Evolutionary conservation across 1,140 invertebrate species (phyloP), one percentile per base, ranked within the genome.

Genomic region (Drosophila equinoxialis): DNA sequence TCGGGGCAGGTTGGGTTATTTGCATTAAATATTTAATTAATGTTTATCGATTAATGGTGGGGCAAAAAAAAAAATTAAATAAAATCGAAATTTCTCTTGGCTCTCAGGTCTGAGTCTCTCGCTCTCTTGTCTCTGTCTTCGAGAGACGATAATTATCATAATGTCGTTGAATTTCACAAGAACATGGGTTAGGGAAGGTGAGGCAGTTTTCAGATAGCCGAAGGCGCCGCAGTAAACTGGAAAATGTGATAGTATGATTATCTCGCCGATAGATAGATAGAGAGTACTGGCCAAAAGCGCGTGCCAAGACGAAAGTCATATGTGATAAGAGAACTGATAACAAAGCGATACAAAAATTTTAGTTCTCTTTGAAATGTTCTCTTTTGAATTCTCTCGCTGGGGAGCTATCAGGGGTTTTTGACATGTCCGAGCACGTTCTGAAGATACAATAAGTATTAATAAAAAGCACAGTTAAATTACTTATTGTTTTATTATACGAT

Each of bases 141-240:
- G 13, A 26, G 45, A 58, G 69, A 65, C 55, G 60, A 41, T 68
- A 80, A 71, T 87, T 87, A 83, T 51, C 83, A 75, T 48, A 14
- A 17, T 13, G 8, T 33, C 63, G 84, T 48, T 83, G 83, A 87
- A 87, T 87, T 87, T 87, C 83, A 89, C 83, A 87, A 89, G 80
- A 87, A 79, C 33, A 17, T 23, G 39, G 42, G 59, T 30, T 10
- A 6, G 37, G 14, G 14, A 7, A 17, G 23, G 42, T 33, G 45
- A 14, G 10, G 6, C 17, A 11, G 11, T 1, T n/a, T n/a, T 30
- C 30, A 17, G 14, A 39, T 39, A 37, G 35, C 37, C 4, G 14
- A 7, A 17, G 23, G 42, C 14, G 45, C 7, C 5, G 6, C 17
- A 11, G 30, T 2, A 11, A 48, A 17, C 2, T 23, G 20, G 20